Evolutionary conservation across 1,140 invertebrate genomes (phyloP).

Genomic region (Lamellibrachia luymesi): DNA sequence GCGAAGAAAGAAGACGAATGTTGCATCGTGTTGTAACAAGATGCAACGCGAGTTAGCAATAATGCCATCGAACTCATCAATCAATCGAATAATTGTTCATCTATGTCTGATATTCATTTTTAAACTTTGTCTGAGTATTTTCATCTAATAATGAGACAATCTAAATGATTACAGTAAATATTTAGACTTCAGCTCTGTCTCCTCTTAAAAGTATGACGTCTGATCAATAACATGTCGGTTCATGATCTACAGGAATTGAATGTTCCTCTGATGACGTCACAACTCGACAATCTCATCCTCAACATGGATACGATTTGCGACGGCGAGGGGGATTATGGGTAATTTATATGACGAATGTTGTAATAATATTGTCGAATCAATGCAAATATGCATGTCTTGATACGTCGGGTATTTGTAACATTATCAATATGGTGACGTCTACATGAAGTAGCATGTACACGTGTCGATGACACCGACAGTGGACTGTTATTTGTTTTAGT

Average conservation of each 20-base stretch:
- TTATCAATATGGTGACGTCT: not conserved
- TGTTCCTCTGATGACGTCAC: not conserved
- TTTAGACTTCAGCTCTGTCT: too few relatives aligned
- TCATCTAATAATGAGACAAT: too few relatives aligned
- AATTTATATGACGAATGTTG: not conserved
- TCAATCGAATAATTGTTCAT: too few relatives aligned
- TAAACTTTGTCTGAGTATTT: too few relatives aligned
- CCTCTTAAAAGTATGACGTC: not conserved
- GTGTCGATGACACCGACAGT: too few relatives aligned
- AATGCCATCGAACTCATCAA: too few relatives aligned
- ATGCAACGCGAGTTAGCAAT: too few relatives aligned
- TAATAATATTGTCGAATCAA: not conserved
- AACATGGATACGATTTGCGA: not conserved
- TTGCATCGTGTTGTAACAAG: too few relatives aligned
- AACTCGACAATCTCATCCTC: not conserved
- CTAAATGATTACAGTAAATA: too few relatives aligned
- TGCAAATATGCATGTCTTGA: not conserved
- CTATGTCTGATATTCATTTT: too few relatives aligned
- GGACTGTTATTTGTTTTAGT: not conserved
- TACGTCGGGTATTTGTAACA: too few relatives aligned
- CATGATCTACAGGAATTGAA: not conserved
- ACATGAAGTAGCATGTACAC: not conserved
- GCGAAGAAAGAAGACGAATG: too few relatives aligned
- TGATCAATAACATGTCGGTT: not conserved
- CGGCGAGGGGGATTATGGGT: constrained; percentile 12